phyloP scores from a whole-genome alignment of 2,888 invertebrate genomes.

The Calameuta pallipes region DNA sequence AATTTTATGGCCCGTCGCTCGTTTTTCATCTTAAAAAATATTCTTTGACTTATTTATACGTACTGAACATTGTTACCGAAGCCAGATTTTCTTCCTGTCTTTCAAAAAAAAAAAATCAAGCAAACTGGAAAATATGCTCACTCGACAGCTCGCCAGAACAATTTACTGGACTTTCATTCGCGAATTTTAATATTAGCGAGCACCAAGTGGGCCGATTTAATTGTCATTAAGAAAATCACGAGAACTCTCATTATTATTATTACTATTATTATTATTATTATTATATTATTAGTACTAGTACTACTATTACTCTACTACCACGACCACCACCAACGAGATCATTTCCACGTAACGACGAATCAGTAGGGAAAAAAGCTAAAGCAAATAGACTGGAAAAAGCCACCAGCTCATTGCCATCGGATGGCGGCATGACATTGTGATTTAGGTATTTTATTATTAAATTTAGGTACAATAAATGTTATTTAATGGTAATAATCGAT shows the following conservation, averaged over 20 bases:
- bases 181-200: not conserved
- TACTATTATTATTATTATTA: not conserved
- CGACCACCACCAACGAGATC: not conserved
- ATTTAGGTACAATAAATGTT: constrained; percentile 60
- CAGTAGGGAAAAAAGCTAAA: constrained; percentile 4
- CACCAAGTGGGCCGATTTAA: not conserved
- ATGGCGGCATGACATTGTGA: constrained; percentile 55
- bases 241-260: not conserved
- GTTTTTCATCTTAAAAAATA: not conserved
- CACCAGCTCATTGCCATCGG: constrained; percentile 33
- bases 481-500: constrained; percentile 58
- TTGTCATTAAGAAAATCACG: constrained; percentile 19
- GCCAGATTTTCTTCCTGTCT: not conserved
- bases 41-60: not conserved
- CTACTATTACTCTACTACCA: constrained; percentile 1
- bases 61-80: not conserved
- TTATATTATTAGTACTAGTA: not conserved
- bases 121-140: not conserved
- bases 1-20: not conserved
- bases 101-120: not conserved
- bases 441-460: constrained; percentile 62
- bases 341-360: not conserved
- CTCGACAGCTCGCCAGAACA: not conserved
- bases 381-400: constrained; percentile 14
- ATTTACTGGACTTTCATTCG: not conserved